Evolutionary conservation across 2,113 vertebrate genomes (phyloP), one percentile per base, ranked within the genome.

Genomic region (Ornithorhynchus anatinus): DNA sequence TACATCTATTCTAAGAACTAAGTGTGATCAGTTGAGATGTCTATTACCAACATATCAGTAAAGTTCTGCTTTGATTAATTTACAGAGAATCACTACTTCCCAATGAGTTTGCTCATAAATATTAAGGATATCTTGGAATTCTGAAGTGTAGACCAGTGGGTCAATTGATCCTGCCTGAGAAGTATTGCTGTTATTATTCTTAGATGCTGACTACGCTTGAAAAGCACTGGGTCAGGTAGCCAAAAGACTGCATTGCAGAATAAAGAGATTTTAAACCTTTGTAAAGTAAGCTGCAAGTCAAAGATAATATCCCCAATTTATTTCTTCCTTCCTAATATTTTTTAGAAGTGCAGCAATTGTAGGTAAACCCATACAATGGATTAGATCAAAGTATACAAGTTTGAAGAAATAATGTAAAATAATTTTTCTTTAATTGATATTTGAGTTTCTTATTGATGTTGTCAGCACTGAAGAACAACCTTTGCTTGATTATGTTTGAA

Each of bases 291-390:
- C 87, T 91, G 89, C 77, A 85, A 74, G 59, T 51, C 64, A 38
- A 82, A 92, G 89, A 90, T 91, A 90, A 90, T 91, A 89, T 89
- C 51, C 67, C 68, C 79, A 83, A 86, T 25, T 84, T 87, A 59
- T 71, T 80, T 87, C 29, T 75, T 83, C 43, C 33, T 79, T 84
- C 64, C 60, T 86, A 85, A 68, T 76, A 69, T 64, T 89, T 85
- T 91, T 87, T 77, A 80, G 66, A 81, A 71, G 59, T 75, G 77
- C 75, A 76, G 81, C 45, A 72, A 63, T 81, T 91, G 88, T 75
- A 82, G 57, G 69, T 85, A 85, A 90, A 86, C 81, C 72, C 74
- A 50, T 73, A 38, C 65, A 79, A 51, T 31, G 56, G 68, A 88
- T 91, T 89, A 91, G 79, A 90, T 85, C 84, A 87, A 88, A 88